A percentile compares a stretch with the other conserved stretches of the same genome.
Evolutionary conservation across 2,888 invertebrate species (phyloP).

Genomic region (Epirrhoe alternata): DNA sequence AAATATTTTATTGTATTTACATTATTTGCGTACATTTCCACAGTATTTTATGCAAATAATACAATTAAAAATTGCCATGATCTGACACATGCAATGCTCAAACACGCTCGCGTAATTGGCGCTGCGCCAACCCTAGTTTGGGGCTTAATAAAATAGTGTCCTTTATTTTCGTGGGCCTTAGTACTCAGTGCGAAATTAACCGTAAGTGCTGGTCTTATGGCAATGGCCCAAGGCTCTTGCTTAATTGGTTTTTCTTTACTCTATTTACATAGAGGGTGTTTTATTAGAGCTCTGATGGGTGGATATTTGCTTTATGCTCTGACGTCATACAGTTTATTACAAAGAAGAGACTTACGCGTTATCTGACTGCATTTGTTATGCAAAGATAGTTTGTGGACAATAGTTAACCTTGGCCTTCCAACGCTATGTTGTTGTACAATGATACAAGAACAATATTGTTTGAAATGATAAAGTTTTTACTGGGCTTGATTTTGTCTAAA

Average conservation of each 20-base stretch:
- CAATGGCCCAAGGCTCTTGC: conserved; percentile 32
- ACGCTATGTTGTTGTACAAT: neutral
- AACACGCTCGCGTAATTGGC: conserved; percentile 10
- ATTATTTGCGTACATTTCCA: too few relatives aligned
- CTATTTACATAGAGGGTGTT: conserved; percentile 35
- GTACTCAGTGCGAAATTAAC: conserved; percentile 45
- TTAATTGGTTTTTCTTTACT: conserved; percentile 49
- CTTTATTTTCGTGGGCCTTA: conserved; percentile 44
- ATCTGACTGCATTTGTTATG: conserved; percentile 18
- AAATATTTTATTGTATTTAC: too few relatives aligned
- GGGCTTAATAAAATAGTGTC: conserved; percentile 45
- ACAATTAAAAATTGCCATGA: neutral
- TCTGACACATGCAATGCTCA: neutral
- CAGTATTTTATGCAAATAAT: neutral
- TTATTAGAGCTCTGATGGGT: conserved; percentile 20
- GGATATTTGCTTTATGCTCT: conserved; percentile 13
- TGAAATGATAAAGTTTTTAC: neutral
- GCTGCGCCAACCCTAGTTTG: conserved; percentile 35
- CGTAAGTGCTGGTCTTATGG: conserved; percentile 42
- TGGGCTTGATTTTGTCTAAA: neutral
- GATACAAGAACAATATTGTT: neutral
- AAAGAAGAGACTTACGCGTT: conserved; percentile 2
- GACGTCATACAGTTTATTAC: conserved; percentile 10
- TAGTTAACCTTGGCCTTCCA: conserved; percentile 6
- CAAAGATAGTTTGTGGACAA: neutral